These are phyloP conservation scores for Felis chaus DNA, from an alignment of 2,113 vertebrate genomes.

Conservation along the genomic window DNA sequence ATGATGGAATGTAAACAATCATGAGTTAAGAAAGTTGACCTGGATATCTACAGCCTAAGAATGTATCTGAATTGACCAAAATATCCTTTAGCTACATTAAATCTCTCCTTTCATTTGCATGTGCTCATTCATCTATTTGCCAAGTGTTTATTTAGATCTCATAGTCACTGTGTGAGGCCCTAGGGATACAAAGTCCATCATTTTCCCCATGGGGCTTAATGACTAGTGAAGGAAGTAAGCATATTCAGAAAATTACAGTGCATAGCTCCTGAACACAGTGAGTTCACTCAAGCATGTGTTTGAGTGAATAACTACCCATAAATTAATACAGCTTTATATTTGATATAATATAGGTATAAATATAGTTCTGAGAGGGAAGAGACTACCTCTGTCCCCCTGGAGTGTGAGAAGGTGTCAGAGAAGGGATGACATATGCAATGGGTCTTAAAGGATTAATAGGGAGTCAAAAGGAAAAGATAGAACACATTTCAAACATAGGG, in stretches of 20 bases:
- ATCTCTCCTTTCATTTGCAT: neutral
- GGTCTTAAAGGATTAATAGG: neutral
- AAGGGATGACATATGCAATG: rapidly evolving
- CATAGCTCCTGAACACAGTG: neutral
- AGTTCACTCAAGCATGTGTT: neutral
- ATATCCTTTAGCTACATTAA: neutral
- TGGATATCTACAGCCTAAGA: neutral
- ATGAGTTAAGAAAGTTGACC: neutral
- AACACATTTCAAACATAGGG: neutral
- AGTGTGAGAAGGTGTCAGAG: neutral
- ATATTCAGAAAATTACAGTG: neutral
- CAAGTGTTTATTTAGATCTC: neutral
- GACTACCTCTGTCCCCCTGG: neutral
- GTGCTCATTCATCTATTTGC: neutral
- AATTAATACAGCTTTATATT: neutral
- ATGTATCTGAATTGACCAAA: neutral
- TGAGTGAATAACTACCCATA: neutral
- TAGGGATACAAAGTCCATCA: neutral
- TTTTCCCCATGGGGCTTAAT: neutral
- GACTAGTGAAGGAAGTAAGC: neutral
- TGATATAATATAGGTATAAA: neutral
- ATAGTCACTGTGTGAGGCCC: neutral
- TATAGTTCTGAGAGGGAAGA: neutral
- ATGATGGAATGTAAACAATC: neutral
- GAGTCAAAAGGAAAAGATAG: neutral